A percentile compares a stretch with the other conserved stretches of the same genome.
Evolutionary conservation across 2,888 invertebrate genomes (phyloP).

Genomic region (Theretra japonica): DNA sequence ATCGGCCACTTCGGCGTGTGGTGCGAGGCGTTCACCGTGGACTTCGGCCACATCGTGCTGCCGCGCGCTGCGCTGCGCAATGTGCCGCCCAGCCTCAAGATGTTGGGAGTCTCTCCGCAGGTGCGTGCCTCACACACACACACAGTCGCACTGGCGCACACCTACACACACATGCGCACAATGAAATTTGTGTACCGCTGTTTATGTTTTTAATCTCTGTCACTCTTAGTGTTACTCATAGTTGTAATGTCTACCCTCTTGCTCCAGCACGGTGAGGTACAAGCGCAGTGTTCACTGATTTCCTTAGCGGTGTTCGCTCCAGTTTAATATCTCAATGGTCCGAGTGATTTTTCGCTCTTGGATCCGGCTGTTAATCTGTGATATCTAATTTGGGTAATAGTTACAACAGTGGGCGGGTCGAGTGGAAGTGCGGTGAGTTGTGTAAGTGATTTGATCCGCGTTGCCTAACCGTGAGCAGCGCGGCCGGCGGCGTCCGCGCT

Average conservation of each 20-base stretch:
- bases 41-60: slow-evolving; percentile 94
- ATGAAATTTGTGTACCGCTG: too few species aligned
- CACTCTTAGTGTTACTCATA: too few species aligned
- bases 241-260: too few species aligned
- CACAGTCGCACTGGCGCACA: not conserved
- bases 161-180: not conserved
- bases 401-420: not conserved
- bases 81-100: slow-evolving; percentile 95
- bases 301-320: too few species aligned
- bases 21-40: slow-evolving; percentile 96
- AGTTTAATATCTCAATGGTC: not conserved
- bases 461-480: not conserved
- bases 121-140: slow-evolving; percentile 81
- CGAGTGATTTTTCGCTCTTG: too few species aligned
- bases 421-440: not conserved
- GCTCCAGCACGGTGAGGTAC: too few species aligned
- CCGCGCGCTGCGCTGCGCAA: slow-evolving; percentile 87
- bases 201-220: too few species aligned
- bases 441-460: not conserved
- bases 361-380: not conserved
- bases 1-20: slow-evolving; percentile 97
- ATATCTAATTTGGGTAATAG: slow-evolving; percentile 3
- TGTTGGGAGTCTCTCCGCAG: slow-evolving; percentile 97
- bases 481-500: not conserved
- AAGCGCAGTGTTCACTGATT: too few species aligned